Evolutionary conservation across 1,140 invertebrate genomes (phyloP), one percentile per base, ranked within the genome.

Genomic region (Drosophila nigrodunni): DNA sequence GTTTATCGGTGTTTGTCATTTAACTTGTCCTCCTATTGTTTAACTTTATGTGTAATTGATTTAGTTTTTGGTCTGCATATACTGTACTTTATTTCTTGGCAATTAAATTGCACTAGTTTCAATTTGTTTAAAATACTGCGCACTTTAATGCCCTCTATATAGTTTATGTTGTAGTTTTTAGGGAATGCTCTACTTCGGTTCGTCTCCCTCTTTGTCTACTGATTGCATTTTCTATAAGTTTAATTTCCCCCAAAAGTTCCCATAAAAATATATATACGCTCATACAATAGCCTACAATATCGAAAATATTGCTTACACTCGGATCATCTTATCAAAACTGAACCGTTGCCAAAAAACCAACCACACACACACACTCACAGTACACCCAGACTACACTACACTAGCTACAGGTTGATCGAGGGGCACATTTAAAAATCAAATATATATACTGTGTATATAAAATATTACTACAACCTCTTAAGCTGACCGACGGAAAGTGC

Each of bases 41-140:
- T 78, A 78, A 80, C 77, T 83, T 73, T 80, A 59, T 82, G 60
- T 80, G 60, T 80, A 85, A 72, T 87, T 86, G 65, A 69, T 66
- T 82, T 67, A 13, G 30, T 69, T 50, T 21, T 49, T 60, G 59
- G 65, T 75, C 72, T 75, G 30, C 50, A n/a, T 57, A 13, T 30
- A 43, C 34, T 47, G 37, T 15, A 44, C 47, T 58, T 55, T 55
- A 52, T 41, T 60, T 59, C 39, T 62, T 69, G 66, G 66, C 72
- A 74, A 74, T 69, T 74, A 35, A 57, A 62, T 62, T 74, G 72
- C 72, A 57, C 9, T 55, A 39, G 60, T 60, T 66, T 30, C 3
- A 30, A 47, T 37, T 35, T 43, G 65, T 74, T 47, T 61, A 47
- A 54, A 60, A 60, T 69, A 61, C 61, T 74, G 46, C 34, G 46